Base-by-base conservation (phyloP, 2,888 invertebrate genomes). In the Drosophila borealis region DNA sequence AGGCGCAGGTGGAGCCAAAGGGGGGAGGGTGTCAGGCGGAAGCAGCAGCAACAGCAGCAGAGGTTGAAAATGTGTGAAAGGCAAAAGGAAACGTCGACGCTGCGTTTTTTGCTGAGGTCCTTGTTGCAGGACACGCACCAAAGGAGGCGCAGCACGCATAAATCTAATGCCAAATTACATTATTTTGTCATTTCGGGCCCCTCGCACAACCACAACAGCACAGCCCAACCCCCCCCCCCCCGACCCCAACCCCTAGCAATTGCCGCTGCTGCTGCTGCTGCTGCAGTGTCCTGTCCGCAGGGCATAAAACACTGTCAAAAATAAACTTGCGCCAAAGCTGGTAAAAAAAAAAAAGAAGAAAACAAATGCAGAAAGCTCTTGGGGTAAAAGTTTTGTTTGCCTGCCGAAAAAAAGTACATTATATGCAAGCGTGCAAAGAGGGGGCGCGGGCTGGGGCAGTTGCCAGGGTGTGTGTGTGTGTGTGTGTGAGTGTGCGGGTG, bases 351-450 rank as follows among this genome's bases (percentile, higher is more conserved):
- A 62, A 77, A 78, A 66, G 2, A 17, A 17, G 17, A 17, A 17
- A 17, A 17, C 17, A 86, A 89, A 78, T 88, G 88, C 88, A 89
- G 76, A 89, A 89, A 89, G 89, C 82, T 89, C 81, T 75, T 72
- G 73, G 89, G 84, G 80, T 78, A 86, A 83, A 83, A 86, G 74
- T 86, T 82, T 80, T 78, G 63, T 65, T 59, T 60, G 68, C 53
- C 57, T 25, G 13, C 64, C 50, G 8, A 44, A 36, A 41, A 64
- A 78, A 81, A 71, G 84, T 88, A 88, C 88, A 88, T 88, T 89
- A 88, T 89, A 88, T 88, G 88, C 89, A 88, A 80, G 83, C 78
- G 55, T 67, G 59, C 65, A 63, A 37, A 41, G 65, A 33, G 46
- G 54, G 33, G 37, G 34, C 2, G 10, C 3, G 48, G 5, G 44